Evolutionary conservation across 2,797 vertebrate genomes (phyloP).

Genomic region (Leptatherina wallacei): DNA sequence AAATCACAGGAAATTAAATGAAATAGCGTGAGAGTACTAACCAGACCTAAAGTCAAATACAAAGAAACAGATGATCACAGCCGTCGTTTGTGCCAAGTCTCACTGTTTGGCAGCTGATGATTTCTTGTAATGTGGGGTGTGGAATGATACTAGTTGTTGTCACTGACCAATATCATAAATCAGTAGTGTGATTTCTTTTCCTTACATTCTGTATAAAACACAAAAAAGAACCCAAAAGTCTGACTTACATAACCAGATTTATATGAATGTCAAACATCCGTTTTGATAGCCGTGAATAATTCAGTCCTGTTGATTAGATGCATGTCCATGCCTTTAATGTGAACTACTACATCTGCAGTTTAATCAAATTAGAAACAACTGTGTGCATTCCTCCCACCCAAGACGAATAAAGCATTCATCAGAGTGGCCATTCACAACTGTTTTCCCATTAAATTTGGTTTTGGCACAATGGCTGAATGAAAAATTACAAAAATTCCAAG

Average conservation of each 20-base stretch:
- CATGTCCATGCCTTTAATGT: conserved; percentile 39
- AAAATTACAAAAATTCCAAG: conserved; percentile 56
- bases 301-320: conserved; percentile 27
- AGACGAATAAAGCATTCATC: conserved; percentile 56
- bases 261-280: conserved; percentile 17
- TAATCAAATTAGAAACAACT: conserved; percentile 69
- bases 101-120: conserved; percentile 4
- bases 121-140: conserved; percentile 7
- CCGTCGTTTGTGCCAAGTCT: neutral
- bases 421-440: conserved; percentile 51
- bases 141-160: neutral
- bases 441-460: conserved; percentile 55
- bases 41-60: conserved; percentile 16
- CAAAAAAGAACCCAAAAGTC: conserved; percentile 17
- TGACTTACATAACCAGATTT: conserved; percentile 20
- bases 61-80: neutral
- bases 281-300: conserved; percentile 19
- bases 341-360: conserved; percentile 50
- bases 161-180: conserved; percentile 13
- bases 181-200: neutral
- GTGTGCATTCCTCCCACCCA: conserved; percentile 62
- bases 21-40: conserved; percentile 30
- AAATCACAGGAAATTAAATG: conserved; percentile 19
- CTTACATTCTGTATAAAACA: conserved; percentile 11
- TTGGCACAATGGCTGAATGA: conserved; percentile 46